Percentiles rank a stretch among this genome's conserved stretches.
These are phyloP conservation scores for Zaprionus taronus DNA, from an alignment of 1,140 invertebrate genomes.

Conservation along the genomic window DNA sequence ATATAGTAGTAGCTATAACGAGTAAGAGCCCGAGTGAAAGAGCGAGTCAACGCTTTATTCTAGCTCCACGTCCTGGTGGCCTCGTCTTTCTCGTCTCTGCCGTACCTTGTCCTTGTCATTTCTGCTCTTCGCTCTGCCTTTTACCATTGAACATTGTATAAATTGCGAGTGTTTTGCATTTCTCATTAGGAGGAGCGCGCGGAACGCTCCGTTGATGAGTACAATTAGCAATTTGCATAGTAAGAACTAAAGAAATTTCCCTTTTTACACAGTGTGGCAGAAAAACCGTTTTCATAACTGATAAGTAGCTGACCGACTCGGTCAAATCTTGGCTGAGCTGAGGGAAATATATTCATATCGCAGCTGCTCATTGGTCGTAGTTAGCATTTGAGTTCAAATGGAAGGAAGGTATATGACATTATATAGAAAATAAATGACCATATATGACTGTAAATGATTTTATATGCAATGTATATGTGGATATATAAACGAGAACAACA, in stretches of 20 bases:
- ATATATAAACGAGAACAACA: too few species aligned
- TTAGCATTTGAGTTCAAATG: background rate
- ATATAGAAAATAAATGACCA: too few species aligned
- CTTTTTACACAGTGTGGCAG: conserved; percentile 38
- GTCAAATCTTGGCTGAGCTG: conserved; percentile 16
- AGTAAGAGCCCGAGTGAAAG: conserved; percentile 26
- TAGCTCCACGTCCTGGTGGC: conserved; percentile 4
- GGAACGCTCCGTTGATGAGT: conserved; percentile 63
- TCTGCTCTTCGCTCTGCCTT: conserved; percentile 39
- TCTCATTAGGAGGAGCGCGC: conserved; percentile 61
- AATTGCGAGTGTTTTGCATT: conserved; percentile 80
- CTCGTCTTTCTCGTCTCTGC: conserved; percentile 25
- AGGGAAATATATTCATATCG: background rate
- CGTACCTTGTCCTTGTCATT: conserved; percentile 32
- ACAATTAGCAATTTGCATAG: conserved; percentile 81
- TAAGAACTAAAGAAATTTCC: conserved; percentile 70
- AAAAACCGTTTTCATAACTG: conserved; percentile 66
- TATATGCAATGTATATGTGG: too few species aligned
- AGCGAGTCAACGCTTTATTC: conserved; percentile 56
- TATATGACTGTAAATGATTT: too few species aligned
- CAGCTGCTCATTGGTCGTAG: background rate
- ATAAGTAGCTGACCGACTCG: conserved; percentile 38
- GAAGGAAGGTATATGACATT: too few species aligned
- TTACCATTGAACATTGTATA: conserved; percentile 73
- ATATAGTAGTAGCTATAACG: conserved; percentile 49